Evolutionary conservation across 2,888 invertebrate species (phyloP).

Genomic region (Pedicia rivosa): DNA sequence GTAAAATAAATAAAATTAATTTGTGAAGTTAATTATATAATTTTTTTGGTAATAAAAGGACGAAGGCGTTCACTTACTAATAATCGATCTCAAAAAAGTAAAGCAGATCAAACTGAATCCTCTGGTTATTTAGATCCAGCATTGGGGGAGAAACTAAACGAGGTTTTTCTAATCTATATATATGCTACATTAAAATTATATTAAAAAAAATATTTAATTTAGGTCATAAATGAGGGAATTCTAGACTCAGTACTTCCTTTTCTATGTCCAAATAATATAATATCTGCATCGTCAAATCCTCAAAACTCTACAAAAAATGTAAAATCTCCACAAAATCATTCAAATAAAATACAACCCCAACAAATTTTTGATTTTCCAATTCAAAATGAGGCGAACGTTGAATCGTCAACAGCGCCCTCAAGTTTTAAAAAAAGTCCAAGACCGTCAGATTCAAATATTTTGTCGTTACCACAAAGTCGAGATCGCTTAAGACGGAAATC

Average conservation of each 20-base stretch:
- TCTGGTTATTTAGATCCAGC: slow-evolving; percentile 20
- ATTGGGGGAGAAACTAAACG: slow-evolving; percentile 23
- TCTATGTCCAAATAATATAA: slow-evolving; percentile 31
- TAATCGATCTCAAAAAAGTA: slow-evolving; percentile 3
- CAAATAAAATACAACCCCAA: neutral
- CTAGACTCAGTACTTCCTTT: slow-evolving; percentile 70
- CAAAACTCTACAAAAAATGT: too few relatives aligned
- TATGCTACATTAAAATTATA: too few relatives aligned
- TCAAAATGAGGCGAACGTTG: neutral
- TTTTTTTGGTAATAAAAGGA: slow-evolving; percentile 6
- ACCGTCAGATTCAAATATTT: neutral
- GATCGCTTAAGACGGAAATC: slow-evolving; percentile 3
- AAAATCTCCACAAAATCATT: neutral
- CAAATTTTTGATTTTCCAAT: slow-evolving; percentile 4
- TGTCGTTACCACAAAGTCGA: neutral
- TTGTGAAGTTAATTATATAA: neutral
- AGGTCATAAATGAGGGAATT: slow-evolving; percentile 64
- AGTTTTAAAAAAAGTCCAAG: neutral
- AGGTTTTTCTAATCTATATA: too few relatives aligned
- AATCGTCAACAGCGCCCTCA: neutral
- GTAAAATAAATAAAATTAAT: slow-evolving; percentile 2
- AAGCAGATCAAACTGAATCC: slow-evolving; percentile 4
- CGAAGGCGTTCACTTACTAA: slow-evolving; percentile 2
- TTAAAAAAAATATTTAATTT: too few relatives aligned
- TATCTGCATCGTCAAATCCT: too few relatives aligned